These are phyloP conservation scores for Dromiciops gliroides DNA, from an alignment of 2,113 vertebrate species.

Conservation along the genomic window DNA sequence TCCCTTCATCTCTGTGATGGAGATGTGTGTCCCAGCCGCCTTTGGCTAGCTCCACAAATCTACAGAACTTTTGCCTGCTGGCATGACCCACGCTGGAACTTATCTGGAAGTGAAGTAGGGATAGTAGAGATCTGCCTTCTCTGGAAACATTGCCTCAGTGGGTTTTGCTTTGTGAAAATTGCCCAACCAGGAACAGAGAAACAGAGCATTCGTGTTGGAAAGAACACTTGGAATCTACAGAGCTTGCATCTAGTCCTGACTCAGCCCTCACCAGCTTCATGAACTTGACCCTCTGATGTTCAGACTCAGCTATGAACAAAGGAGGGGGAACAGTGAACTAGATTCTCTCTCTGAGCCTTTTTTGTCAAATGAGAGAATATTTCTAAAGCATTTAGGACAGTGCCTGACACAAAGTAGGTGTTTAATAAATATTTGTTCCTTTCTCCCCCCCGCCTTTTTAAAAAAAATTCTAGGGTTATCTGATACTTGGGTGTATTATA, in stretches of 20 bases:
- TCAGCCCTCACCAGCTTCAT: not conserved
- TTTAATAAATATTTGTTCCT: not conserved
- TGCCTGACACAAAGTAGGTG: not conserved
- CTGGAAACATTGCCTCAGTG: not conserved
- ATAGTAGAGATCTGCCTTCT: not conserved
- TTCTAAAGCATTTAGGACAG: not conserved
- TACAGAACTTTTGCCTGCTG: not conserved
- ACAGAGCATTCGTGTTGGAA: not conserved
- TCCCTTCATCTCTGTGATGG: not conserved
- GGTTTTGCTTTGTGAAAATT: not conserved
- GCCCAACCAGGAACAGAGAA: not conserved
- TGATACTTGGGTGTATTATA: not conserved
- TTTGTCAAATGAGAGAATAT: not conserved
- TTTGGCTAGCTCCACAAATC: not conserved
- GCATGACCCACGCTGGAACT: not conserved
- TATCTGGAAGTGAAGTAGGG: not conserved
- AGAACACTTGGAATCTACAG: not conserved
- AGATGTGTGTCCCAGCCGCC: not conserved
- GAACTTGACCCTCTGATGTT: not conserved
- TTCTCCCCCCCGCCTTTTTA: not conserved
- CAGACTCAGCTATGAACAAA: not conserved
- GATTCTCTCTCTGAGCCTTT: not conserved
- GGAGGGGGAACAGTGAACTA: not conserved
- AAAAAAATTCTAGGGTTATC: not conserved
- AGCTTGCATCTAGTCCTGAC: not conserved